phyloP scores from a whole-genome alignment of 2,888 invertebrate species.

The Oeneis ivallda region DNA sequence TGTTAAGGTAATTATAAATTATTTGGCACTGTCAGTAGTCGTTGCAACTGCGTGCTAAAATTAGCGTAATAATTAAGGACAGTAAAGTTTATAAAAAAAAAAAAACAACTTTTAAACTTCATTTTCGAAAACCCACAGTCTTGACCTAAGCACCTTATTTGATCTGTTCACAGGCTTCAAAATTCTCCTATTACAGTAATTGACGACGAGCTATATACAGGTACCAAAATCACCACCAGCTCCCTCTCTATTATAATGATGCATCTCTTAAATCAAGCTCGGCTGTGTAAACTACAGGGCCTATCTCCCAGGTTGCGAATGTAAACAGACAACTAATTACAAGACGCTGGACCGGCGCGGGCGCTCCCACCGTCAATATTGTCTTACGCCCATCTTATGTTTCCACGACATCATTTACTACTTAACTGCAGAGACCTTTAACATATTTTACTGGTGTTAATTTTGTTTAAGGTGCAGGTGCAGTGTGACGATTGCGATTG shows the following conservation, averaged over 20 bases:
- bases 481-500: too few relatives aligned
- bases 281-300: conserved; percentile 36
- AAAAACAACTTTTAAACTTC: too few relatives aligned
- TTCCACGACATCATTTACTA: conserved; percentile 39
- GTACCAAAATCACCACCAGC: background rate
- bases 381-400: conserved; percentile 39
- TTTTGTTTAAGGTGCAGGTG: background rate
- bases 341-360: conserved; percentile 48
- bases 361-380: conserved; percentile 51
- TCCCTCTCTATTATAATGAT: conserved; percentile 28
- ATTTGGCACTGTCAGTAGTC: too few relatives aligned
- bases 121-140: too few relatives aligned
- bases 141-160: too few relatives aligned
- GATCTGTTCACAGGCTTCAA: too few relatives aligned
- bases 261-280: conserved; percentile 37
- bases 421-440: conserved; percentile 19
- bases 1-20: too few relatives aligned
- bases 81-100: too few relatives aligned
- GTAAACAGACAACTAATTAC: conserved; percentile 66
- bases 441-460: conserved; percentile 5
- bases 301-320: conserved; percentile 39
- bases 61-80: too few relatives aligned
- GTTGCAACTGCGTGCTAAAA: too few relatives aligned
- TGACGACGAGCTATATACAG: too few relatives aligned
- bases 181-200: too few relatives aligned